phyloP scores from a whole-genome alignment of 1,140 invertebrate species.

The Drosophila arizonae region DNA sequence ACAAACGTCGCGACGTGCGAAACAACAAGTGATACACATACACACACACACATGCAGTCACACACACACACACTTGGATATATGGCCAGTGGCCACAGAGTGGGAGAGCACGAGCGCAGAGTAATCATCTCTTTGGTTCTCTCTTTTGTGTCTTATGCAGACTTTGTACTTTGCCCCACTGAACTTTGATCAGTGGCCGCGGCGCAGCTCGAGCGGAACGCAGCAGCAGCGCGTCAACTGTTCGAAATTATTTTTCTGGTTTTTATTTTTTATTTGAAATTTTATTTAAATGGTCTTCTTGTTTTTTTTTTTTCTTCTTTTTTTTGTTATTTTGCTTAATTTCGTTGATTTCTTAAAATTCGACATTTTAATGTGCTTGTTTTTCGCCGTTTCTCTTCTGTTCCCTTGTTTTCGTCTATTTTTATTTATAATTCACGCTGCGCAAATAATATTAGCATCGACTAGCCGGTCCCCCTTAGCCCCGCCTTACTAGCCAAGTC shows the following conservation, averaged over 20 bases:
- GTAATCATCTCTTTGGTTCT: constrained; percentile 6
- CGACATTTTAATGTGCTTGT: constrained; percentile 43
- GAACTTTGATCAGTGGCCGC: constrained; percentile 72
- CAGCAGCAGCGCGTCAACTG: constrained; percentile 40
- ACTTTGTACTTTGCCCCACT: constrained; percentile 82
- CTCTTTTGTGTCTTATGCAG: constrained; percentile 59
- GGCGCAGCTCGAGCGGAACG: constrained; percentile 35
- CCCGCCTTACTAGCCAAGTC: background rate
- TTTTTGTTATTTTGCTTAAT: constrained; percentile 23
- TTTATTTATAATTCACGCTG: constrained; percentile 48
- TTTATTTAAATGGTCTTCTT: constrained; percentile 7
- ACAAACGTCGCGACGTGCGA: constrained; percentile 45
- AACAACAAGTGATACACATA: constrained; percentile 22
- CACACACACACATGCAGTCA: background rate
- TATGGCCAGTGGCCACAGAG: background rate
- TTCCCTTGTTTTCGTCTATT: background rate
- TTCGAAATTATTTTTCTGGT: constrained; percentile 38
- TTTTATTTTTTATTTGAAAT: constrained; percentile 11
- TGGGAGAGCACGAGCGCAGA: background rate
- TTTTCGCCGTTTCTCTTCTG: constrained; percentile 2
- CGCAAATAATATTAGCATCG: constrained; percentile 22
- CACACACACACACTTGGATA: constrained; percentile 18
- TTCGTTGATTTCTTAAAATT: constrained; percentile 46
- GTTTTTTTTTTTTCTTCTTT: constrained; percentile 1
- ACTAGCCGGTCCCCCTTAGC: background rate